These are phyloP conservation scores for Parochlus steinenii DNA, from an alignment of 2,888 invertebrate species.

Conservation along the genomic window DNA sequence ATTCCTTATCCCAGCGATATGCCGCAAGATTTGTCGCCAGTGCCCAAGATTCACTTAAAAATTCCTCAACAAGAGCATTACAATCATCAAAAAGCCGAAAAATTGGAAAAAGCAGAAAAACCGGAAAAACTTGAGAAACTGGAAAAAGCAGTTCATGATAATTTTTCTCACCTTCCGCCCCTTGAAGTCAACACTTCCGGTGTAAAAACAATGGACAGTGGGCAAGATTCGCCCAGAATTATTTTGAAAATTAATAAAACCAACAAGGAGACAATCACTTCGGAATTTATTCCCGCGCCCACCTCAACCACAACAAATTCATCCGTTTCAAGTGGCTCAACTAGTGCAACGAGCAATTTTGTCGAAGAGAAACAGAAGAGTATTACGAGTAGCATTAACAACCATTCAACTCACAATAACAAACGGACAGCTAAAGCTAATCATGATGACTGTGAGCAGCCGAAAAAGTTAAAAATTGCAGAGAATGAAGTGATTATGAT, in stretches of 20 bases:
- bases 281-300: constrained; percentile 28
- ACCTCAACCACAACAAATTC: no score
- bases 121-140: not conserved
- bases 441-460: no score
- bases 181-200: constrained; percentile 14
- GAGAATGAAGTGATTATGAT: no score
- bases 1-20: constrained; percentile 6
- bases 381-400: no score
- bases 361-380: no score
- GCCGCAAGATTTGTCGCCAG: no score
- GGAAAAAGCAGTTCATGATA: not conserved
- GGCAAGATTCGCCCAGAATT: constrained; percentile 39
- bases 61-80: not conserved
- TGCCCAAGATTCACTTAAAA: not conserved
- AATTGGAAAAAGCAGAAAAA: not conserved
- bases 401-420: no score
- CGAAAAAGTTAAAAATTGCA: no score
- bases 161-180: no score
- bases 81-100: constrained; percentile 8
- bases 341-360: no score
- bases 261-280: constrained; percentile 33
- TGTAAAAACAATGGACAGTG: constrained; percentile 17
- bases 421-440: no score
- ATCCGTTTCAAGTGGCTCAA: no score
- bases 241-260: constrained; percentile 49